Percentiles rank a stretch among this genome's conserved stretches.
These are phyloP conservation scores for Macheiramphus alcinus DNA, from an alignment of 2,113 vertebrate species.

Conservation along the genomic window DNA sequence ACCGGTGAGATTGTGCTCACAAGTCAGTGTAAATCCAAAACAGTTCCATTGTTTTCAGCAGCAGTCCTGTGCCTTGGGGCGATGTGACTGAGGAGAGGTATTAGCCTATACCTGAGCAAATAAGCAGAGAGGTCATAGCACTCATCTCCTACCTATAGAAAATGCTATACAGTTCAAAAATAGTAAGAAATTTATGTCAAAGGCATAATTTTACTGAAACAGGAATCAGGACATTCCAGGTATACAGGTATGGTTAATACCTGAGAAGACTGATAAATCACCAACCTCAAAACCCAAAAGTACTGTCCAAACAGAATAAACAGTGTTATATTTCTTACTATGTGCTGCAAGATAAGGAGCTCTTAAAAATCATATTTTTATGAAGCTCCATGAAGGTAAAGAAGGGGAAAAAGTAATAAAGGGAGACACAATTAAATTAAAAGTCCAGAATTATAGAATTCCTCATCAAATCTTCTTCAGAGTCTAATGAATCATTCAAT, in stretches of 20 bases:
- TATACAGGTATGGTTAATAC: not conserved
- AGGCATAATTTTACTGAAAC: constrained; percentile 35
- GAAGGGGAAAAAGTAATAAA: not conserved
- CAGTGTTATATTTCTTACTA: constrained; percentile 38
- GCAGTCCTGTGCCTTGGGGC: not conserved
- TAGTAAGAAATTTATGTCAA: constrained; percentile 47
- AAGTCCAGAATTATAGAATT: constrained; percentile 60
- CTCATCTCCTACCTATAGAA: constrained; percentile 31
- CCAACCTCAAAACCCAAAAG: constrained; percentile 22
- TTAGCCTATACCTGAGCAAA: constrained; percentile 7
- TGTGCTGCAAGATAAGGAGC: not conserved
- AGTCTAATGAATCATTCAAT: constrained; percentile 65
- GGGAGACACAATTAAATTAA: constrained; percentile 46
- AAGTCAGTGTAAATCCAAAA: not conserved
- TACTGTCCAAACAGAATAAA: constrained; percentile 45
- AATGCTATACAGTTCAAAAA: constrained; percentile 35
- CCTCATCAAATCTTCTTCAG: constrained; percentile 43
- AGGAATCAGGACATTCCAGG: not conserved
- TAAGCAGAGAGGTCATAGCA: constrained; percentile 11
- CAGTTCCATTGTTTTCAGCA: not conserved
- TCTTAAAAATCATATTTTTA: constrained; percentile 39
- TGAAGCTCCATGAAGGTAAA: constrained; percentile 14
- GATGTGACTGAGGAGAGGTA: not conserved
- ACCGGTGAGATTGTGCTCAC: not conserved
- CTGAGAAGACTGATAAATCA: constrained; percentile 31